phyloP scores from a whole-genome alignment of 2,888 invertebrate genomes.

The Polydesmus complanatus region DNA sequence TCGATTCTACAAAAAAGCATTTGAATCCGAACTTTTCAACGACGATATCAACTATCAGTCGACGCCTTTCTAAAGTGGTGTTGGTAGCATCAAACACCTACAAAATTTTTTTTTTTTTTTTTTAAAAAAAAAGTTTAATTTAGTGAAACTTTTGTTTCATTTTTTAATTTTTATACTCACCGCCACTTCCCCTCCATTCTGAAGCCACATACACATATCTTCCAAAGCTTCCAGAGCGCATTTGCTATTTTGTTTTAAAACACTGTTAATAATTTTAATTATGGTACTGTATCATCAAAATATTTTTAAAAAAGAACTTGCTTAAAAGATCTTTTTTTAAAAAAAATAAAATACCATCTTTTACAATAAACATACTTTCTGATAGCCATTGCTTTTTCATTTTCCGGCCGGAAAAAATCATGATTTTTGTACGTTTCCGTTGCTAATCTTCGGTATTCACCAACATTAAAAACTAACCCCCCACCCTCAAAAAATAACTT shows the following conservation, averaged over 20 bases:
- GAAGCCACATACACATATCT: slow-evolving; percentile 82
- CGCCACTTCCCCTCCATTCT: slow-evolving; percentile 85
- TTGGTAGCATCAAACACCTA: slow-evolving; percentile 98
- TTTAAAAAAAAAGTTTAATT: not conserved
- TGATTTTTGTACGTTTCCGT: slow-evolving; percentile 89
- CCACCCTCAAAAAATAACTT: not conserved
- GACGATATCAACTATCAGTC: slow-evolving; percentile 75
- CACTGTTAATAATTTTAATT: no score
- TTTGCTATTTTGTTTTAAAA: slow-evolving; percentile 50
- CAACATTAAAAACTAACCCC: slow-evolving; percentile 63
- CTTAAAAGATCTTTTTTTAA: not conserved
- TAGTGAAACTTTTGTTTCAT: not conserved
- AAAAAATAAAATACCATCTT: not conserved
- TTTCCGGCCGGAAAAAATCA: slow-evolving; percentile 94
- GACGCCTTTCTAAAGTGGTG: slow-evolving; percentile 78
- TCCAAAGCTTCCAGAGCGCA: slow-evolving; percentile 88
- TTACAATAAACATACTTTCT: slow-evolving; percentile 44
- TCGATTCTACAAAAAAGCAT: slow-evolving; percentile 93
- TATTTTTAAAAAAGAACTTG: not conserved
- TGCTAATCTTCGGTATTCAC: slow-evolving; percentile 91
- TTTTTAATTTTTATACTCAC: slow-evolving; percentile 44
- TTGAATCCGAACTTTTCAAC: slow-evolving; percentile 84
- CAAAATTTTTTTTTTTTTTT: not conserved
- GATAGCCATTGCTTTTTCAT: slow-evolving; percentile 89
- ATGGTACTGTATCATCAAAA: no score